Conservation (phyloP, 2,888 invertebrate genomes). For the Lymantria monacha region DNA sequence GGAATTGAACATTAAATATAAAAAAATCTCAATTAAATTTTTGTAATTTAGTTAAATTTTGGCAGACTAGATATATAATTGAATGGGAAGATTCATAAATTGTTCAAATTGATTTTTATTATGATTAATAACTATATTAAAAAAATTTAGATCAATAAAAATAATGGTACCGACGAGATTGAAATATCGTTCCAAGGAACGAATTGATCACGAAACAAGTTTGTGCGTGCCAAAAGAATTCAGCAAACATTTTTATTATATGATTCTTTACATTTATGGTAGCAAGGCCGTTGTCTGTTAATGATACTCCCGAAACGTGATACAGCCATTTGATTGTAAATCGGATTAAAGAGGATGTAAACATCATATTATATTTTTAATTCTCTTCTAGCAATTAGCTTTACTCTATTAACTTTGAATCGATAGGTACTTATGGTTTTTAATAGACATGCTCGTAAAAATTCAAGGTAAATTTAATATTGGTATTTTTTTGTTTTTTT, state of each 20-base stretch:
- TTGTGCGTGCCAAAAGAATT: conserved; percentile 54
- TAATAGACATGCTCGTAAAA: conserved; percentile 17
- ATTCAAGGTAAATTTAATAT: conserved; percentile 27
- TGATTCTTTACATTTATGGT: conserved; percentile 25
- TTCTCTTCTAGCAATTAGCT: conserved; percentile 10
- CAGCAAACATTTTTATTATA: conserved; percentile 39
- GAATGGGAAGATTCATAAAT: neutral
- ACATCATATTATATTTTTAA: conserved; percentile 2
- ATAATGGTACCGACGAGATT: conserved; percentile 54
- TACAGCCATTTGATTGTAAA: conserved; percentile 17
- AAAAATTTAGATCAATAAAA: conserved; percentile 37
- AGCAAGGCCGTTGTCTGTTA: conserved; percentile 6
- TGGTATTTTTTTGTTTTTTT: neutral
- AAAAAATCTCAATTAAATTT: too few relatives aligned
- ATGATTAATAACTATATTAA: conserved; percentile 28
- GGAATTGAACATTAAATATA: too few relatives aligned
- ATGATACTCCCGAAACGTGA: conserved; percentile 18
- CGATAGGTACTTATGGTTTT: conserved; percentile 14
- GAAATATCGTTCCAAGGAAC: conserved; percentile 43
- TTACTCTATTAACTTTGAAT: conserved; percentile 11
- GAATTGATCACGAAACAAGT: conserved; percentile 39
- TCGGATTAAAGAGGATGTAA: conserved; percentile 14
- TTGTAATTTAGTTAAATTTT: too few relatives aligned
- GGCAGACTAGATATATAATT: too few relatives aligned
- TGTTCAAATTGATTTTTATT: neutral